phyloP scores from a whole-genome alignment of 2,797 vertebrate species.

The Ceyx erithaca region DNA sequence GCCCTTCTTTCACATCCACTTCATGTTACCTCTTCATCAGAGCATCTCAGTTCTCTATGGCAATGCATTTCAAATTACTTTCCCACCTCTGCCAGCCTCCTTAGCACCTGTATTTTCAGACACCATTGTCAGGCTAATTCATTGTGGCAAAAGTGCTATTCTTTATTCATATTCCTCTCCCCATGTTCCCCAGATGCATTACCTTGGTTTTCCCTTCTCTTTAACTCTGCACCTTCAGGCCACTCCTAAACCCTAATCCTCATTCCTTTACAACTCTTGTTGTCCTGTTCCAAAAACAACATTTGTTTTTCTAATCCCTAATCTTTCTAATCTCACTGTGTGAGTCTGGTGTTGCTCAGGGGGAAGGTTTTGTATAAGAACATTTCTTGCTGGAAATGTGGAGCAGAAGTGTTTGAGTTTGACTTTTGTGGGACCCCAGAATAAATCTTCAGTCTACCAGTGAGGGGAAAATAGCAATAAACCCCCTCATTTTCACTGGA shows the following conservation, averaged over 20 bases:
- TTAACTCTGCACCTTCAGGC: neutral
- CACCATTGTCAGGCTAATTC: neutral
- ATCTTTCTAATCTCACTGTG: neutral
- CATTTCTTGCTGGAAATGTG: neutral
- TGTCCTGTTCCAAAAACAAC: neutral
- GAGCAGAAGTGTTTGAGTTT: neutral
- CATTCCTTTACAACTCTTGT: neutral
- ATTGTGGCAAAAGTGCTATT: neutral
- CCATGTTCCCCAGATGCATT: neutral
- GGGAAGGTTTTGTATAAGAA: neutral
- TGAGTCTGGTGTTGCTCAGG: neutral
- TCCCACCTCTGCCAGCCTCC: neutral
- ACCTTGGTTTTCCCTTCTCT: neutral
- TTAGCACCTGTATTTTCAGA: neutral
- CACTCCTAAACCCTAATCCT: neutral
- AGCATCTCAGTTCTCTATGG: neutral
- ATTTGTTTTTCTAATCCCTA: neutral
- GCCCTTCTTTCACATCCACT: neutral
- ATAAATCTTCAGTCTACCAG: neutral
- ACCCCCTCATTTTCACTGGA: neutral
- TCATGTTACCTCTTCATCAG: neutral
- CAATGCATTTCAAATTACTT: neutral
- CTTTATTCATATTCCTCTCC: neutral
- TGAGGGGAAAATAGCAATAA: neutral
- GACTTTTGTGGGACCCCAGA: neutral